These are phyloP conservation scores for Polia nebulosa DNA, from an alignment of 2,888 invertebrate genomes.

Conservation along the genomic window DNA sequence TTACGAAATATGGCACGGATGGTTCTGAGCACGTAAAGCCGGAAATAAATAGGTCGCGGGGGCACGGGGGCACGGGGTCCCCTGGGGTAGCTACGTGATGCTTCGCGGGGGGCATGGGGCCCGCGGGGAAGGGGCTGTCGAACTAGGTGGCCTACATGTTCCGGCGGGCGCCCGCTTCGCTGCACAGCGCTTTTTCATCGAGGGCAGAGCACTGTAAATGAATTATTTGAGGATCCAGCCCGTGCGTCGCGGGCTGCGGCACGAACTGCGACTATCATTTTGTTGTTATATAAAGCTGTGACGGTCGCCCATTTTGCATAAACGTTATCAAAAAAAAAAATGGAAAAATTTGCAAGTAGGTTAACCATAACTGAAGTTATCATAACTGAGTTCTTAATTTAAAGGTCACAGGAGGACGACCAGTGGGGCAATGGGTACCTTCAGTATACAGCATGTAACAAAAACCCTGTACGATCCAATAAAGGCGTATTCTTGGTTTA, in stretches of 20 bases:
- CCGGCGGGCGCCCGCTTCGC: constrained; percentile 65
- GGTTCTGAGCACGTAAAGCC: constrained; percentile 75
- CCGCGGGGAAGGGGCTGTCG: constrained; percentile 48
- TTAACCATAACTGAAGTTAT: not conserved
- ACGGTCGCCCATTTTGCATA: not conserved
- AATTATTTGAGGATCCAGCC: constrained; percentile 68
- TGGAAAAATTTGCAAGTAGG: not conserved
- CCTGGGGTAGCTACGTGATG: constrained; percentile 54
- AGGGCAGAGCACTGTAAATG: constrained; percentile 70
- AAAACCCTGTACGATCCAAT: too few species aligned
- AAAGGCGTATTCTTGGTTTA: too few species aligned
- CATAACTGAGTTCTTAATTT: not conserved
- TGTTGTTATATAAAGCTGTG: constrained; percentile 17
- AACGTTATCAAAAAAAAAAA: constrained; percentile 1
- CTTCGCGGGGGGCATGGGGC: constrained; percentile 30
- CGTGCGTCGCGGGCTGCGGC: constrained; percentile 17
- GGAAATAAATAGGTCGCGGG: constrained; percentile 84
- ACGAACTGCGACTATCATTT: constrained; percentile 5
- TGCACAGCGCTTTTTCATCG: constrained; percentile 74
- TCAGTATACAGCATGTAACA: too few species aligned
- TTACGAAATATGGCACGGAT: constrained; percentile 43
- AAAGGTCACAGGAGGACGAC: too few species aligned
- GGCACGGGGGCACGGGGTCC: constrained; percentile 71
- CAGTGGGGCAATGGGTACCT: too few species aligned
- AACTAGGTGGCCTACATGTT: constrained; percentile 86